Conservation (phyloP, 2,888 invertebrate genomes). For the Apeira syringaria region DNA sequence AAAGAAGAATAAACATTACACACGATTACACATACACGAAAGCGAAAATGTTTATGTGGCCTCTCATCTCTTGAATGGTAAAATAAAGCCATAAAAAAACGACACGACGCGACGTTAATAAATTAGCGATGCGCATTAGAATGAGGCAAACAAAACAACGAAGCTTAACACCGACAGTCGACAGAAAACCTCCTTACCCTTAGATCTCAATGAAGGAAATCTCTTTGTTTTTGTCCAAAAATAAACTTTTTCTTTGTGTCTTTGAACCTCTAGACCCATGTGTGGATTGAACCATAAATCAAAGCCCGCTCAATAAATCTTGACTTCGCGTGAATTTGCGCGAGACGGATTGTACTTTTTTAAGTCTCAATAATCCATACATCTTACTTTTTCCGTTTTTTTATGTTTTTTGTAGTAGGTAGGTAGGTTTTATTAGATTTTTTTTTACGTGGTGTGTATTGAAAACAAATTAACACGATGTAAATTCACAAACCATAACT, state of each 20-base stretch:
- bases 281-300: constrained; percentile 75
- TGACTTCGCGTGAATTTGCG: constrained; percentile 62
- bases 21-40: too few species aligned
- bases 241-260: constrained; percentile 68
- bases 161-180: constrained; percentile 38
- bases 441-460: too few species aligned
- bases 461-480: too few species aligned
- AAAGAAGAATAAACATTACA: too few species aligned
- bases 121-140: constrained; percentile 53
- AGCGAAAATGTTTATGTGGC: constrained; percentile 26
- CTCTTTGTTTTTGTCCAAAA: constrained; percentile 63
- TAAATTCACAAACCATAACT: too few species aligned
- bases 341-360: constrained; percentile 55
- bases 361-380: constrained; percentile 32
- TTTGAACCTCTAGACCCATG: constrained; percentile 71
- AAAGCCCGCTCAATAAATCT: constrained; percentile 76
- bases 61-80: constrained; percentile 36
- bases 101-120: constrained; percentile 39
- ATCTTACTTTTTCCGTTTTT: not conserved
- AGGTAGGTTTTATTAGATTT: too few species aligned
- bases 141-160: constrained; percentile 51
- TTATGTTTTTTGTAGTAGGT: too few species aligned
- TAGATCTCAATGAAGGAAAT: constrained; percentile 46
- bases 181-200: constrained; percentile 45
- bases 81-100: constrained; percentile 35